Evolutionary conservation across 2,888 invertebrate genomes (phyloP), one percentile per base, ranked within the genome.

Genomic region (Margaritifera margaritifera): DNA sequence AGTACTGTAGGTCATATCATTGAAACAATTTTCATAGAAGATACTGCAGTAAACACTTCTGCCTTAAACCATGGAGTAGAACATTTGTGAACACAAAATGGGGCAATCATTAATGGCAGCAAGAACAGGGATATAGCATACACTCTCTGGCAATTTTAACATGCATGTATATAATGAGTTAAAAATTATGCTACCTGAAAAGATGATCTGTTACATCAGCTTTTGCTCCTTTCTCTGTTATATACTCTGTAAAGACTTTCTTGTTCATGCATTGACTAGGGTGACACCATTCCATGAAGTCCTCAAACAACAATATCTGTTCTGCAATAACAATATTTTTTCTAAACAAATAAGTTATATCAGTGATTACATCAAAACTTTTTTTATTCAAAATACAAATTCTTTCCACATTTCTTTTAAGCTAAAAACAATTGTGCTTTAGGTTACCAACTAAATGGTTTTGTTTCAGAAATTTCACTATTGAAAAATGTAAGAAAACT

Each of bases 181-280:
- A 53, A 31, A 64, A 54, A 53, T 19, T 51, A 20, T n/a, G 18
- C 50, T 72, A 88, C 88, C 89, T 87, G 78, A 88, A 88, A 18
- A 85, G 78, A 65, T 83, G 81, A 5, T 79, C 74, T 18, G 83
- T 72, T 6, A 72, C 74, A 8, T 84, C 84, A 22, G 67, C 65
- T 22, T 80, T 79, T 0, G 85, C 81, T 8, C 93, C 93, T 53
- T 93, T 88, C 19, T 91, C 91, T 20, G 90, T 80, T 89, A 93
- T 91, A 75, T 93, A 92, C 75, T 91, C 91, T 0, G 90, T 86
- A 85, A 94, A 94, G 2, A 90, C 86, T 54, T 89, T 85, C 8
- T 89, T 86, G 72, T 92, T 92, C 93, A 94, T 92, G 78, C 91
- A 92, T 57, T 91, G 84, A 54, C 92, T 91, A 0, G 93, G 93